These are phyloP conservation scores for Carcharodon carcharias DNA, from an alignment of 2,797 vertebrate genomes.

Conservation along the genomic window DNA sequence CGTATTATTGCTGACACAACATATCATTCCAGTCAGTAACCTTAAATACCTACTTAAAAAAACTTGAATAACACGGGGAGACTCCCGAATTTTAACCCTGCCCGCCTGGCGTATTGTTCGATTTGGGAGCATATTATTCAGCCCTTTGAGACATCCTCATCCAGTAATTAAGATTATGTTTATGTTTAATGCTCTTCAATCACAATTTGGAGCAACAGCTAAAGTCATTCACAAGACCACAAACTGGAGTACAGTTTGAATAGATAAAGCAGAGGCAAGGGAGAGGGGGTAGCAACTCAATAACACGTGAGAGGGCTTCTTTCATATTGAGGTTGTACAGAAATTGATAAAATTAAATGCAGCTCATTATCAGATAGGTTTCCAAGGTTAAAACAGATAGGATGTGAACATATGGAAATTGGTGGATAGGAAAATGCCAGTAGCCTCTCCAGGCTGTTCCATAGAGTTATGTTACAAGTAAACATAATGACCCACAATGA, in stretches of 20 bases:
- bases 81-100: no score
- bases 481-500: background rate
- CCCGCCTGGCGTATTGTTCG: no score
- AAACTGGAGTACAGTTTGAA: background rate
- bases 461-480: background rate
- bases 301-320: background rate
- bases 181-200: background rate
- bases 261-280: background rate
- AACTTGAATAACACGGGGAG: no score
- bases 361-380: background rate
- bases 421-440: background rate
- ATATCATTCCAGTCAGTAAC: no score
- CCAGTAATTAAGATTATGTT: background rate
- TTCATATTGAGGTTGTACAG: background rate
- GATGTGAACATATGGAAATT: background rate
- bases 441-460: background rate
- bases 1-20: no score
- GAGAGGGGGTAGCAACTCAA: background rate
- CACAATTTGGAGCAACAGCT: background rate
- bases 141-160: no score
- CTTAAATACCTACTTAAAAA: no score
- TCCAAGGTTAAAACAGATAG: background rate
- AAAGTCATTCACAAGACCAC: no score
- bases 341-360: background rate
- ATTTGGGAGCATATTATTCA: no score